phyloP scores from a whole-genome alignment of 1,140 invertebrate species.

The Drepana arcuata region DNA sequence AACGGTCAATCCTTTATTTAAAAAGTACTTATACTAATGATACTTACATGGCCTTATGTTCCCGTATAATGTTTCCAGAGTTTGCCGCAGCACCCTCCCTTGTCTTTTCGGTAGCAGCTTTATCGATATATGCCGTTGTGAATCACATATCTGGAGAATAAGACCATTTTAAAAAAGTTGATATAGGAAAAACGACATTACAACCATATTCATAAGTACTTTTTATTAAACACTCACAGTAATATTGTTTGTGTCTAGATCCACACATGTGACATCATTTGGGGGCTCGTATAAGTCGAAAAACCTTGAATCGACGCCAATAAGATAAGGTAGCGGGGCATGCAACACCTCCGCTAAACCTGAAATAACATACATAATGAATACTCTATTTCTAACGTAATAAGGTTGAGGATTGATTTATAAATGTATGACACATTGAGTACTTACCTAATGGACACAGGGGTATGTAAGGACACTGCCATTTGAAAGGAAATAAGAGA shows the following conservation, averaged over 20 bases:
- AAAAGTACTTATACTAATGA: too few species aligned
- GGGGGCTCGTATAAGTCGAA: constrained; percentile 98
- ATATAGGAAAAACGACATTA: too few species aligned
- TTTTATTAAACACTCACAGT: constrained; percentile 77
- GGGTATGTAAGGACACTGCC: constrained; percentile 99
- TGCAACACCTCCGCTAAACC: constrained; percentile 89
- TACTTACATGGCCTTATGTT: constrained; percentile 67
- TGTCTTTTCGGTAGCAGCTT: constrained; percentile 94
- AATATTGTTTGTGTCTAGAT: constrained; percentile 97
- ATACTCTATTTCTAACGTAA: too few species aligned
- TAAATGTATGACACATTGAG: too few species aligned
- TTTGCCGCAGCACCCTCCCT: constrained; percentile 81
- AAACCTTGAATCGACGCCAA: constrained; percentile 96
- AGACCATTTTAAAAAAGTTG: too few species aligned
- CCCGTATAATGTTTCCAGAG: constrained; percentile 49
- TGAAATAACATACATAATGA: too few species aligned
- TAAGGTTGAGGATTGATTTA: too few species aligned
- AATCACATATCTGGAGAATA: constrained; percentile 86
- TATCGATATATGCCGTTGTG: constrained; percentile 85
- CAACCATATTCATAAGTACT: too few species aligned
- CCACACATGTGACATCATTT: constrained; percentile 96
- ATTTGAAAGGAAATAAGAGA: constrained; percentile 98
- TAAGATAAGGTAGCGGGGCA: constrained; percentile 97
- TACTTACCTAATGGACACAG: constrained; percentile 90
- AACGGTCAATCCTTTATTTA: too few species aligned